Conservation (phyloP, 2,888 invertebrate genomes). For the Macaria notata region DNA sequence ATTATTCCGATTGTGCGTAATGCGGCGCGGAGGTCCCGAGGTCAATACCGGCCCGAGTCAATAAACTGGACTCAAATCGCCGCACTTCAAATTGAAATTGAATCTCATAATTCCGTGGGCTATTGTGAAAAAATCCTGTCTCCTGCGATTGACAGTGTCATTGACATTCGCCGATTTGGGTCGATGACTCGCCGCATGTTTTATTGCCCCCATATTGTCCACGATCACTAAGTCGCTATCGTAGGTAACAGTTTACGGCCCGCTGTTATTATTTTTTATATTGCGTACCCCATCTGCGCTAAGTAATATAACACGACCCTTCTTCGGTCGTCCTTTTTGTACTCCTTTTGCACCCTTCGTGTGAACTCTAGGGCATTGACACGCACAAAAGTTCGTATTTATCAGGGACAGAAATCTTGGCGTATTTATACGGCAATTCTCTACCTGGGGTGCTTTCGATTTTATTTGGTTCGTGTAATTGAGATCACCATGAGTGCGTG, state of each 20-base stretch:
- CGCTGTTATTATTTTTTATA: constrained; percentile 39
- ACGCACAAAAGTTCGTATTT: constrained; percentile 45
- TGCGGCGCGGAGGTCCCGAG: constrained; percentile 2
- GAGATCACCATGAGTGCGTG: constrained; percentile 25
- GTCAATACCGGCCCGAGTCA: constrained; percentile 3
- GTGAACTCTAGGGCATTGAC: constrained; percentile 56
- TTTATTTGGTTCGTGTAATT: constrained; percentile 31
- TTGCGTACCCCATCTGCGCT: constrained; percentile 45
- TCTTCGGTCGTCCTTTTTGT: constrained; percentile 47
- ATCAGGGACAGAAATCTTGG: constrained; percentile 42
- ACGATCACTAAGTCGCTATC: constrained; percentile 27
- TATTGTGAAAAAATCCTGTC: constrained; percentile 21
- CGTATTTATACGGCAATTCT: constrained; percentile 39
- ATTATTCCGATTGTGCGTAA: constrained; percentile 1
- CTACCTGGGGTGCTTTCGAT: constrained; percentile 40
- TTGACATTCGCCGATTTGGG: constrained; percentile 33
- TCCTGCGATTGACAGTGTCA: constrained; percentile 32
- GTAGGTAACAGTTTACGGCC: constrained; percentile 34
- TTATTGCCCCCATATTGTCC: constrained; percentile 31
- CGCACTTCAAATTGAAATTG: constrained; percentile 14
- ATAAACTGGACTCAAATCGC: constrained; percentile 15
- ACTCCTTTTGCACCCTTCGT: constrained; percentile 51
- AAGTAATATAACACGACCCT: constrained; percentile 50
- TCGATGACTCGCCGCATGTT: constrained; percentile 34
- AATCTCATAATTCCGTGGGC: constrained; percentile 23